A percentile compares a stretch with the other conserved stretches of the same genome.
These are phyloP conservation scores for Chelonus insularis DNA, from an alignment of 1,140 invertebrate species.

Conservation along the genomic window DNA sequence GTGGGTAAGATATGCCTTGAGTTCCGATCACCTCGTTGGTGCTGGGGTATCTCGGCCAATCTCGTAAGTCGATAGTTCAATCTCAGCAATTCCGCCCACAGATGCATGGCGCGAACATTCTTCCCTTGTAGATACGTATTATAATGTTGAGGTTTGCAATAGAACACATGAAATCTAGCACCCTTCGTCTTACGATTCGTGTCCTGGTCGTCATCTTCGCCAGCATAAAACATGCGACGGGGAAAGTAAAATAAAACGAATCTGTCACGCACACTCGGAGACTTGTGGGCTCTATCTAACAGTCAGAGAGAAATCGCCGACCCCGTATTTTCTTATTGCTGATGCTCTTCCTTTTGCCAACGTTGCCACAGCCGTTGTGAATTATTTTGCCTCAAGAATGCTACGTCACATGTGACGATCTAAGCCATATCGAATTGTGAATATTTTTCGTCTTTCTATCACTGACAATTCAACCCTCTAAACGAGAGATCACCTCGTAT, in stretches of 20 bases:
- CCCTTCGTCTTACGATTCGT: background rate
- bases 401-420: conserved; percentile 16
- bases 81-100: conserved; percentile 24
- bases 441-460: conserved; percentile 1
- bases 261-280: conserved; percentile 23
- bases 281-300: background rate
- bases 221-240: conserved; percentile 9
- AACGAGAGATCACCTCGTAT: background rate
- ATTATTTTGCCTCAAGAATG: conserved; percentile 4
- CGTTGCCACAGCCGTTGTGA: conserved; percentile 15
- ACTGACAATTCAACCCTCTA: background rate
- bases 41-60: conserved; percentile 16
- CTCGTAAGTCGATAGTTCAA: conserved; percentile 26
- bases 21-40: conserved; percentile 11
- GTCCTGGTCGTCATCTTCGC: conserved; percentile 13
- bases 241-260: conserved; percentile 26
- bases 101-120: conserved; percentile 6
- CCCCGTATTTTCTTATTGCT: background rate
- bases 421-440: conserved; percentile 3
- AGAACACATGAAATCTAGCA: background rate
- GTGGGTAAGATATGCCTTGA: conserved; percentile 7
- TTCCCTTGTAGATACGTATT: background rate
- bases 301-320: conserved; percentile 10
- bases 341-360: background rate
- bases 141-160: background rate